A percentile compares a stretch with the other conserved stretches of the same genome.
These are phyloP conservation scores for Gadus macrocephalus DNA, from an alignment of 2,113 vertebrate species.

Conservation along the genomic window DNA sequence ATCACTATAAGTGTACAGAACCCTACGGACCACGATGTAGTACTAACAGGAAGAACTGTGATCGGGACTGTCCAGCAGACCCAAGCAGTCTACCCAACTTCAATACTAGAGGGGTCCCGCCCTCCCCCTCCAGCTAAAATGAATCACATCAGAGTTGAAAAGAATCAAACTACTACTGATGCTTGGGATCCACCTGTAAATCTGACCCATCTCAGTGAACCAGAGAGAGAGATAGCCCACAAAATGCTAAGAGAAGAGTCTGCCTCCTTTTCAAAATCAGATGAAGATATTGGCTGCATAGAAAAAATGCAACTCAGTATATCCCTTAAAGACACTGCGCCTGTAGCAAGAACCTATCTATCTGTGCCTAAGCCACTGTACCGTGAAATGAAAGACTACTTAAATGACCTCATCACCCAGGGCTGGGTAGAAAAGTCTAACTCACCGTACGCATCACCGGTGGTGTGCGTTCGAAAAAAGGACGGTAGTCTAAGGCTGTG, in stretches of 20 bases:
- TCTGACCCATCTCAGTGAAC: constrained; percentile 2
- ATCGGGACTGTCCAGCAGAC: constrained; percentile 6
- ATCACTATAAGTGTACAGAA: constrained; percentile 20
- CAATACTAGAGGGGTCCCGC: neutral
- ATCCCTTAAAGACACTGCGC: constrained; percentile 15
- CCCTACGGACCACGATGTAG: constrained; percentile 18
- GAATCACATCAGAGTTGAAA: neutral
- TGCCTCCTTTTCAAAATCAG: neutral
- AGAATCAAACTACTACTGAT: constrained; percentile 1
- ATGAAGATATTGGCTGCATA: constrained; percentile 21
- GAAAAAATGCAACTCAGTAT: constrained; percentile 1
- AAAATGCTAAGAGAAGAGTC: constrained; percentile 23
- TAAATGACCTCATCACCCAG: constrained; percentile 19
- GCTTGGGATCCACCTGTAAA: constrained; percentile 19
- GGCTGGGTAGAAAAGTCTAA: constrained; percentile 18
- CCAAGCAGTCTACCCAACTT: neutral
- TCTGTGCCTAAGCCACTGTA: constrained; percentile 26
- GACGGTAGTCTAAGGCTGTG: constrained; percentile 2
- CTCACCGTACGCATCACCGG: constrained; percentile 5
- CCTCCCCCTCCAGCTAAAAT: neutral
- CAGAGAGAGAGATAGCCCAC: neutral
- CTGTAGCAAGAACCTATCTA: constrained; percentile 11
- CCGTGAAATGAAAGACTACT: constrained; percentile 25
- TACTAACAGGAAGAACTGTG: neutral
- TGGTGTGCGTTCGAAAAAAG: constrained; percentile 13